Evolutionary conservation across 2,113 vertebrate species (phyloP), one percentile per base, ranked within the genome.

Genomic region (Silurus meridionalis): DNA sequence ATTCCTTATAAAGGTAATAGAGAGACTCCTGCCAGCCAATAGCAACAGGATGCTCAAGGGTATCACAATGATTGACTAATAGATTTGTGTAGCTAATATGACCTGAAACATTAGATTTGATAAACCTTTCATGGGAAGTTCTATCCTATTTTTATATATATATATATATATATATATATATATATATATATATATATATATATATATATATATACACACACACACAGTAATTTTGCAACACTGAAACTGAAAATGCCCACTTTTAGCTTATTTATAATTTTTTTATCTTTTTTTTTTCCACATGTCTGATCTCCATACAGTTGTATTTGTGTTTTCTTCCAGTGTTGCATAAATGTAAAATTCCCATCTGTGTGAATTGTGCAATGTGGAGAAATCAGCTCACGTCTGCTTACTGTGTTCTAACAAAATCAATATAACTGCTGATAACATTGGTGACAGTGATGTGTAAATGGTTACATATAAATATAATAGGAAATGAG

Each of bases 1-100:
- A 80, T 21, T 48, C 79, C 55, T 86, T 90, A 89, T 91, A 91
- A 89, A 91, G 78, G 52, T 82, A 63, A 81, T 14, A 82, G 48
- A 17, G 64, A 23, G 55, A 52, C 48, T 0, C 19, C 21, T 19
- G 80, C 50, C 58, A 89, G 61, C 90, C 91, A 92, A 92, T 92
- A 83, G 88, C 25, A 78, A 58, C 57, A 60, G 48, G 57, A 60
- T 14, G 37, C 66, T 85, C 48, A 83, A 8, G 23, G 66, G 63
- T 57, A 87, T 50, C 71, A 66, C 69, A 64, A 60, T 80, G 67
- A 55, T 67, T 88, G 37, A 67, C 57, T 61, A 57, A 67, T 60
- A 55, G 48, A 84, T 74, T 74, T 52, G 21, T n/a, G 7, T n/a
- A 46, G 50, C 5, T 61, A 28, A 60, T 58, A 60, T 64, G 84